These are phyloP conservation scores for Aleiodes leptofemur DNA, from an alignment of 2,888 invertebrate genomes.

Conservation along the genomic window DNA sequence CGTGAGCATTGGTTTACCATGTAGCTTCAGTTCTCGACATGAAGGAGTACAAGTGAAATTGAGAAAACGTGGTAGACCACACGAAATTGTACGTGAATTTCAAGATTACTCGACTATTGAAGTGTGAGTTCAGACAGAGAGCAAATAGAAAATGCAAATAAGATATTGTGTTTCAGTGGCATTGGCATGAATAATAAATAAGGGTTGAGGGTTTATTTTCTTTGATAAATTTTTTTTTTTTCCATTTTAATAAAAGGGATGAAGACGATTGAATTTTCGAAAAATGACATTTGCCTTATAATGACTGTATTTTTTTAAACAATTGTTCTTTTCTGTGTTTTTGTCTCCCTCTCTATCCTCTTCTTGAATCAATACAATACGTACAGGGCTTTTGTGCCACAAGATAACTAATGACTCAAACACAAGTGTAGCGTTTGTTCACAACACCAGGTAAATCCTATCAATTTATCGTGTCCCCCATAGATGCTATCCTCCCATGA, in stretches of 20 bases:
- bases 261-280: too few relatives aligned
- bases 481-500: conserved; percentile 23
- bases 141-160: too few relatives aligned
- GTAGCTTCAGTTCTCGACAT: conserved; percentile 11
- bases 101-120: background rate
- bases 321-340: background rate
- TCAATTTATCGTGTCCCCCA: conserved; percentile 26
- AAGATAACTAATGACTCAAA: conserved; percentile 34
- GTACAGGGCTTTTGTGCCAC: background rate
- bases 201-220: too few relatives aligned
- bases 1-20: conserved; percentile 5
- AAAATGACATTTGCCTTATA: too few relatives aligned
- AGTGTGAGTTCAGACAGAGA: background rate
- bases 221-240: too few relatives aligned
- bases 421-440: conserved; percentile 22
- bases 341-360: background rate
- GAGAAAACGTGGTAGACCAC: conserved; percentile 2
- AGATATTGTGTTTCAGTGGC: too few relatives aligned
- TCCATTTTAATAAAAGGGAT: too few relatives aligned
- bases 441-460: conserved; percentile 28
- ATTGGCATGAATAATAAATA: too few relatives aligned
- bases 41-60: background rate
- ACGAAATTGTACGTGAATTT: background rate
- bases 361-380: conserved; percentile 2
- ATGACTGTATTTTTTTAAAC: too few relatives aligned